Evolutionary conservation across 2,888 invertebrate species (phyloP), one percentile per base, ranked within the genome.

Genomic region (Tetanocera ferruginea): DNA sequence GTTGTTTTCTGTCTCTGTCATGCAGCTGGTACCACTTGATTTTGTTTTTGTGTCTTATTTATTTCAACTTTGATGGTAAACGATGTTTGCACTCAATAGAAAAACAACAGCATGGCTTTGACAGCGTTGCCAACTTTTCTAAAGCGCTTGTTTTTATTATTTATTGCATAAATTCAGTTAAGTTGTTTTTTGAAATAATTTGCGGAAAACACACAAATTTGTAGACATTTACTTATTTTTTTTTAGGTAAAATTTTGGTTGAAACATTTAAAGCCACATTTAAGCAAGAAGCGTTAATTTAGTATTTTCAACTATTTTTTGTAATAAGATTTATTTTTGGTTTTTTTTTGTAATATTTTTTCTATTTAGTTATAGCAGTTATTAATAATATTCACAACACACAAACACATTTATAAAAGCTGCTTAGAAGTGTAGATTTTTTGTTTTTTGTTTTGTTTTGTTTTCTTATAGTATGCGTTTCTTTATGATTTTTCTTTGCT

Each of bases 261-360:
- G 23, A 28, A 60, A 60, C 57, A 60, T 60, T 60, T 23, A 60
- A 60, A 60, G 57, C 57, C 25, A 60, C 57, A 60, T 60, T 28
- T 23, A 60, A 60, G 28, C 25, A 4, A 60, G 3, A 55, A 43
- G 43, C 28, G 8, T 60, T 60, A 1, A 14, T 19, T 9, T 57
- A 25, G 1, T 60, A 11, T 19, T 60, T 5, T 60, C 25, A 9
- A 4, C 3, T 0, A 9, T 19, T 25, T 60, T 19, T 60, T 5
- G 23, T 60, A 14, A 11, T 60, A 19, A 5, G 14, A 5, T 57
- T 60, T 60, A 14, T 11, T 25, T 25, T 52, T 52, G 3, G 6
- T n/a, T 57, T 57, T 19, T 2, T 57, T 57, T 57, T 19, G 3
- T 8, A n/a, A 14, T 3, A 5, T 52, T 52, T 23, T 9, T 57